These are phyloP conservation scores for Sycophila texana DNA, from an alignment of 2,888 invertebrate species.

Conservation along the genomic window DNA sequence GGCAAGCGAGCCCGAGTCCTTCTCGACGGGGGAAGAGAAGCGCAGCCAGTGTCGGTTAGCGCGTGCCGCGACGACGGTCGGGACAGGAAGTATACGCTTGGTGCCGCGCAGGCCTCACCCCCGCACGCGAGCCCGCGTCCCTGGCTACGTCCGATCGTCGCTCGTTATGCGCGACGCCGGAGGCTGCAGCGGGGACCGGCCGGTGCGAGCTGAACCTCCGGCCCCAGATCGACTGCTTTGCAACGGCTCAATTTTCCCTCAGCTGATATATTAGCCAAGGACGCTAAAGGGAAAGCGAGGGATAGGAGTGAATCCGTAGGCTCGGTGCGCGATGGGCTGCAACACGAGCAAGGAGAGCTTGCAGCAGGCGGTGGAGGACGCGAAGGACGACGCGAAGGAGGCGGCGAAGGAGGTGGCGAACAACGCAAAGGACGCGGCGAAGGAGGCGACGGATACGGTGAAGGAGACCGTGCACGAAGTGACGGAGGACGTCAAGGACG, in stretches of 20 bases:
- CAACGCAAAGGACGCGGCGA: slow-evolving; percentile 19
- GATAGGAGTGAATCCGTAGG: no score
- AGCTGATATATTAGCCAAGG: neutral
- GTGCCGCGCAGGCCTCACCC: no score
- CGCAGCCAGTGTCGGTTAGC: slow-evolving; percentile 60
- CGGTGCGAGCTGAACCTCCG: no score
- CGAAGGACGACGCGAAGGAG: slow-evolving; percentile 70
- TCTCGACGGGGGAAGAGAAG: slow-evolving; percentile 7
- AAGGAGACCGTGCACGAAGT: slow-evolving; percentile 16
- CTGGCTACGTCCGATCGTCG: neutral
- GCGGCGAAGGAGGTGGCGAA: slow-evolving; percentile 59
- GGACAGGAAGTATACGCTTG: slow-evolving; percentile 31
- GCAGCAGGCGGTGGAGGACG: slow-evolving; percentile 72
- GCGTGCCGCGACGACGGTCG: slow-evolving; percentile 70
- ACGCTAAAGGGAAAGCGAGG: no score
- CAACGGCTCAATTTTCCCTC: neutral
- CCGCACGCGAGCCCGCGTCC: neutral
- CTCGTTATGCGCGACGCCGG: slow-evolving; percentile 5
- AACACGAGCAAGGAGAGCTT: slow-evolving; percentile 80
- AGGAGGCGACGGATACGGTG: slow-evolving; percentile 17
- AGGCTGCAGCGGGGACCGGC: no score
- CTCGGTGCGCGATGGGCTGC: slow-evolving; percentile 75
- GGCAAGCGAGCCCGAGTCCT: slow-evolving; percentile 58
- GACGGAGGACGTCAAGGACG: no score
- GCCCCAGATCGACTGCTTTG: no score